Percentiles rank a stretch among this genome's conserved stretches.
Evolutionary conservation across 2,797 vertebrate species (phyloP).

Genomic region (Cheirogaleus major): DNA sequence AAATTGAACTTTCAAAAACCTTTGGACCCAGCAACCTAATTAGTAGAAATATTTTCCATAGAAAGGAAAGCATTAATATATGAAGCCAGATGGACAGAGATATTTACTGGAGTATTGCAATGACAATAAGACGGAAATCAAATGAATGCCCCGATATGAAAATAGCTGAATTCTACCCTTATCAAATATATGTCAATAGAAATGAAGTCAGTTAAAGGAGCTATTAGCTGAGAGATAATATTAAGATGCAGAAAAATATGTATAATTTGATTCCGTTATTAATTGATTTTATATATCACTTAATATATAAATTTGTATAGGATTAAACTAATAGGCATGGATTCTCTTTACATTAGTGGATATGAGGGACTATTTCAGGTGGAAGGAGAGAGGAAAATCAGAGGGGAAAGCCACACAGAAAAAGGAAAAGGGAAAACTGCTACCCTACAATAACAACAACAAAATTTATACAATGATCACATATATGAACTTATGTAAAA

Average conservation of each 20-base stretch:
- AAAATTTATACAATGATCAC: not conserved
- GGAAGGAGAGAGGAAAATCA: not conserved
- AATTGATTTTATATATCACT: not conserved
- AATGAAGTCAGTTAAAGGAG: not conserved
- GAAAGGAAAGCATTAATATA: not conserved
- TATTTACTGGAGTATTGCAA: not conserved
- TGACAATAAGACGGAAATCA: not conserved
- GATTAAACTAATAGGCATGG: not conserved
- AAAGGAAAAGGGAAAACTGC: not conserved
- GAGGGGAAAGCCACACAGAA: not conserved
- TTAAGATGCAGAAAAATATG: not conserved
- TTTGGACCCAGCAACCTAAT: conserved; percentile 25
- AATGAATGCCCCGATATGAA: not conserved
- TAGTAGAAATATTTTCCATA: not conserved
- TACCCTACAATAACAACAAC: not conserved
- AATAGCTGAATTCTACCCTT: not conserved
- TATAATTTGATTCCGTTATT: not conserved
- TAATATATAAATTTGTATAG: not conserved
- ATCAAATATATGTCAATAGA: not conserved
- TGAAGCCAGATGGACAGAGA: not conserved
- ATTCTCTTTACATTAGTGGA: not conserved
- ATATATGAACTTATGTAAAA: not conserved
- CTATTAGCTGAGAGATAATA: not conserved
- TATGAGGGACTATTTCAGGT: not conserved
- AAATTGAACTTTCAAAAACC: conserved; percentile 18